phyloP scores from a whole-genome alignment of 2,797 vertebrate species.

The Monodelphis domestica region DNA sequence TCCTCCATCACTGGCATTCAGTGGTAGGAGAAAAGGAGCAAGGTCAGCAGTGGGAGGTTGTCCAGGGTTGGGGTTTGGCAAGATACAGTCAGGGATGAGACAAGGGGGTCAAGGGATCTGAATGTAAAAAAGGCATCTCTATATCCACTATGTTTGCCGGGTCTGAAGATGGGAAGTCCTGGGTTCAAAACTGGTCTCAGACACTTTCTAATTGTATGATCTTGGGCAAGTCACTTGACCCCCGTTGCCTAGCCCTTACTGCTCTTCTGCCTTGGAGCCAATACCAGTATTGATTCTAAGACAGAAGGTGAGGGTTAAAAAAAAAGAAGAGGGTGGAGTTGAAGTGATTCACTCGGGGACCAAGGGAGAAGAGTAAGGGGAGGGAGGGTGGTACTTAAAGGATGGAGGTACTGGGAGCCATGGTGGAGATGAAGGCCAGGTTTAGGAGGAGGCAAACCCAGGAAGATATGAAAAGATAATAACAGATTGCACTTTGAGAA shows the following conservation, averaged over 20 bases:
- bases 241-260: too few species aligned
- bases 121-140: background rate
- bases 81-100: background rate
- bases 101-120: background rate
- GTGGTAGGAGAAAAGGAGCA: background rate
- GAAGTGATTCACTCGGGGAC: too few species aligned
- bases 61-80: background rate
- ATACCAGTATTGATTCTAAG: too few species aligned
- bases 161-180: too few species aligned
- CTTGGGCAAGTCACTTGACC: too few species aligned
- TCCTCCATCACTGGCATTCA: background rate
- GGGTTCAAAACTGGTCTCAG: too few species aligned
- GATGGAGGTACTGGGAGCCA: background rate
- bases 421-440: background rate
- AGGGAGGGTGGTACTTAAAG: background rate
- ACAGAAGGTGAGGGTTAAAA: too few species aligned
- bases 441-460: background rate
- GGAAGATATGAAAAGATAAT: background rate
- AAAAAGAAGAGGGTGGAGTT: too few species aligned
- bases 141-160: too few species aligned
- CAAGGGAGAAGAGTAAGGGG: background rate
- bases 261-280: too few species aligned
- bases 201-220: too few species aligned
- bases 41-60: accelerated
- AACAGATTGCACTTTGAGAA: background rate